phyloP scores from a whole-genome alignment of 1,140 invertebrate species.

The Archivesica marissinica region DNA sequence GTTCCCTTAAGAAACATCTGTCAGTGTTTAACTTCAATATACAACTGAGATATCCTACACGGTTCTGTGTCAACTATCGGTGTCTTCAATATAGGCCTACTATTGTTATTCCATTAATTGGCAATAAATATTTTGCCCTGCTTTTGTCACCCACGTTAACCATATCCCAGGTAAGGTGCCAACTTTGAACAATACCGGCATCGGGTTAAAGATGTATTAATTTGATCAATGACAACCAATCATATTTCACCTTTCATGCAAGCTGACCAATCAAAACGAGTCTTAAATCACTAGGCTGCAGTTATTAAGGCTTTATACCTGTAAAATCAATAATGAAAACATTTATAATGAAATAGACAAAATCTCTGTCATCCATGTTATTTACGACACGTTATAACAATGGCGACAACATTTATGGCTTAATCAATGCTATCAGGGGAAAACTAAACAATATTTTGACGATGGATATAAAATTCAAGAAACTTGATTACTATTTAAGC shows the following conservation, averaged over 20 bases:
- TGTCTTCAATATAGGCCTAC: no score
- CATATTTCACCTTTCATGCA: constrained; percentile 17
- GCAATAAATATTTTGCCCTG: constrained; percentile 29
- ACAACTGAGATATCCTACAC: no score
- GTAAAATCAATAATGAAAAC: constrained; percentile 35
- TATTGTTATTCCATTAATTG: constrained; percentile 29
- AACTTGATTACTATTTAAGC: no score
- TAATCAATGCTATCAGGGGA: constrained; percentile 31
- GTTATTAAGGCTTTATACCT: constrained; percentile 18
- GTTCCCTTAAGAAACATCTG: constrained; percentile 32
- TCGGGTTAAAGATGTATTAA: background rate
- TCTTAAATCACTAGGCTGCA: background rate
- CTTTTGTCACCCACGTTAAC: background rate
- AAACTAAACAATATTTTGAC: background rate
- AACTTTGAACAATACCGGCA: background rate
- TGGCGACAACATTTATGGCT: background rate
- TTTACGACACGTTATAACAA: constrained; percentile 7
- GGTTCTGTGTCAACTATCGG: no score
- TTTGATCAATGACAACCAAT: constrained; percentile 2
- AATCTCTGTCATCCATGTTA: background rate
- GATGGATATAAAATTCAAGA: no score
- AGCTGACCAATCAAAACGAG: constrained; percentile 23
- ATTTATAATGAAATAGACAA: constrained; percentile 22
- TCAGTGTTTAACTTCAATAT: background rate
- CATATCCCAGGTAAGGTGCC: constrained; percentile 9